Conservation (phyloP, 2,113 vertebrate genomes). For the Bungarus multicinctus region DNA sequence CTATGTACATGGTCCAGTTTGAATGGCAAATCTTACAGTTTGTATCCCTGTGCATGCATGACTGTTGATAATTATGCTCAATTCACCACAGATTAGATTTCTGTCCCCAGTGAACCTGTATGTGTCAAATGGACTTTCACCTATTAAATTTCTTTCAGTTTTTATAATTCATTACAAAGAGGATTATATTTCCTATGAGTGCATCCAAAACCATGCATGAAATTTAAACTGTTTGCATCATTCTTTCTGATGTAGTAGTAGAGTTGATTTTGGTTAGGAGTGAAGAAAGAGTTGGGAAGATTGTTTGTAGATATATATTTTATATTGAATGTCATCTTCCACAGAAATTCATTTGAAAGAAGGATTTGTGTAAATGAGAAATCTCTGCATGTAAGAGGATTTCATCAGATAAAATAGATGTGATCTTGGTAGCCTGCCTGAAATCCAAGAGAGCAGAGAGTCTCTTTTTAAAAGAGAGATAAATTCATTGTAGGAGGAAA, state of each 20-base stretch:
- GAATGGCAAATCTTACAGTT: neutral
- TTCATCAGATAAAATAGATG: neutral
- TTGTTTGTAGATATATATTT: conserved; percentile 58
- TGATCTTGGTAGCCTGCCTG: neutral
- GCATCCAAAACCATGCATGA: neutral
- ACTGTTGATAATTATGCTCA: neutral
- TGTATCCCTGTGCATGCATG: neutral
- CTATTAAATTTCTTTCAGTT: neutral
- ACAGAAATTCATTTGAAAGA: neutral
- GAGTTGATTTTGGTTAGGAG: neutral
- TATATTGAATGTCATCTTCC: neutral
- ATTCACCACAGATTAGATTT: neutral
- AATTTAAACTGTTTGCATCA: neutral
- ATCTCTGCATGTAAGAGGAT: neutral
- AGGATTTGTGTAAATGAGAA: neutral
- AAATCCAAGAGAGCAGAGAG: neutral
- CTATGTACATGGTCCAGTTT: neutral
- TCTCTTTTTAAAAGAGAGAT: neutral
- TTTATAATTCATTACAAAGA: neutral
- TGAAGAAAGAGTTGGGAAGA: conserved; percentile 60
- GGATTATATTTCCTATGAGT: neutral
- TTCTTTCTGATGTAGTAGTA: neutral
- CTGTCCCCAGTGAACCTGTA: neutral
- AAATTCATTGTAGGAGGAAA: neutral
- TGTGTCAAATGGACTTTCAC: neutral